Evolutionary conservation across 1,140 invertebrate genomes (phyloP), one percentile per base, ranked within the genome.

Genomic region (Paracyclopina nana): DNA sequence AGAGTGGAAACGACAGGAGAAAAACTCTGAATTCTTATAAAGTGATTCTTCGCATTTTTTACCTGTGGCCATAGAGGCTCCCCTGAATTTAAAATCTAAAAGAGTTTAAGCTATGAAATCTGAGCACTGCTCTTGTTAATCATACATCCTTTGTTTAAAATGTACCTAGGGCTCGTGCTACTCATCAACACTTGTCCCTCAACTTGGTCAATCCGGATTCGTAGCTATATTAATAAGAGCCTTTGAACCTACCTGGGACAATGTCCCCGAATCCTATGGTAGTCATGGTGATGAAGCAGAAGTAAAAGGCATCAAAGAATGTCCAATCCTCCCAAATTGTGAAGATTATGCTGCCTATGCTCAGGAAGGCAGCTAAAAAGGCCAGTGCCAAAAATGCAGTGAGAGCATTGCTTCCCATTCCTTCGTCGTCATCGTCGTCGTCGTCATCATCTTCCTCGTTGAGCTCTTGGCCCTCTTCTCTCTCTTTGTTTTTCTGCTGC

Each of bases 271-370:
- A 87, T 14, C 86, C 86, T 55, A 90, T 88, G 0, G 86, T 91
- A 0, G 85, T 87, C 82, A 91, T 86, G 0, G 86, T 90, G 42
- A 91, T 82, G 60, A 91, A 91, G 59, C 83, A 87, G 59, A 90
- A 91, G 64, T 91, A 91, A 62, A 88, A 90, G 14, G 82, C 81
- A 57, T 91, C 84, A 57, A 87, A 85, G 64, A 88, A 90, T 2
- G 71, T 75, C 86, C 86, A 91, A 38, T 83, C 79, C 59, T 85
- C 81, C 45, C 45, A 48, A 25, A 48, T 22, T 14, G 20, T 48
- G 25, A 48, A 48, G 27, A 48, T 48, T 28, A 48, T 48, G 45
- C 20, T 28, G 14, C 20, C 45, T 24, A 48, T 48, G n/a, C 45
- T 48, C 9, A 48, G 45, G 18, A 48, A 48, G 11, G 30, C 12